A percentile compares a stretch with the other conserved stretches of the same genome.
phyloP scores from a whole-genome alignment of 2,113 vertebrate species.

The Ramphastos sulfuratus region DNA sequence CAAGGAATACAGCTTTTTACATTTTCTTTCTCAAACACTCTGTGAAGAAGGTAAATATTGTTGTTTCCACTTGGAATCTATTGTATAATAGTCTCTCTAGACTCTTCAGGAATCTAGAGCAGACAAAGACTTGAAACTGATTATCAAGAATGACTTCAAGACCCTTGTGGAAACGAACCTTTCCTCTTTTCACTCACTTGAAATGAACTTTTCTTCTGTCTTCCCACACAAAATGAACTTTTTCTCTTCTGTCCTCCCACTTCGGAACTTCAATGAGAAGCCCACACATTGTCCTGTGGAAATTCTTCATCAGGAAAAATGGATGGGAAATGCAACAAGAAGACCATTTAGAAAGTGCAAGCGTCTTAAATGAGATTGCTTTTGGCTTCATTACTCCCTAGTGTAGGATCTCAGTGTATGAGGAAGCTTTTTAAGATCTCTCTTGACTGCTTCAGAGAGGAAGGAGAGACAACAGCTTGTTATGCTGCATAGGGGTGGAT shows the following conservation, averaged over 20 bases:
- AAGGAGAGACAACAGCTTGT: not conserved
- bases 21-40: not conserved
- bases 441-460: not conserved
- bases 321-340: not conserved
- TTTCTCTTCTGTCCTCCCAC: not conserved
- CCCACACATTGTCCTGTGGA: not conserved
- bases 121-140: not conserved
- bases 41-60: not conserved
- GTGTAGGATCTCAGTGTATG: not conserved
- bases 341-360: not conserved
- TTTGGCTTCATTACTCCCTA: not conserved
- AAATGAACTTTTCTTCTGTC: not conserved
- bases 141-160: not conserved
- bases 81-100: not conserved
- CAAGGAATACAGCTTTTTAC: not conserved
- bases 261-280: not conserved
- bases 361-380: not conserved
- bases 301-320: not conserved
- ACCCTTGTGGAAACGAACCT: not conserved
- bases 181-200: not conserved
- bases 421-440: not conserved
- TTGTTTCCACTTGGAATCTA: not conserved
- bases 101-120: not conserved
- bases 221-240: not conserved
- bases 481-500: fast-evolving